Conservation (phyloP, 2,888 invertebrate species). For the Trachelus iudaicus region DNA sequence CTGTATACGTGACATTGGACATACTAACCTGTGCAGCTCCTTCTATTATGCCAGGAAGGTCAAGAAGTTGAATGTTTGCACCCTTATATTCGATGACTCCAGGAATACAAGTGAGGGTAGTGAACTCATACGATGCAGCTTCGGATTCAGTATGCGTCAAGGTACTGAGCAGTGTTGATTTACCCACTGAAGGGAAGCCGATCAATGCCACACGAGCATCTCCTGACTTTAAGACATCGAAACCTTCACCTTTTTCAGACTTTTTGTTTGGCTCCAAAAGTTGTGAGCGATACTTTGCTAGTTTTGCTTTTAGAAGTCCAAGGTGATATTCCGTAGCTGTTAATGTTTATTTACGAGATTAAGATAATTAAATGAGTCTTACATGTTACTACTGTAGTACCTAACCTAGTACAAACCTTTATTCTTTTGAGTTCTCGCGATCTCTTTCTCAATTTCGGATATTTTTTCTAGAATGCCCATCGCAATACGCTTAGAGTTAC, state of each 20-base stretch:
- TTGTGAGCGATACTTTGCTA: slow-evolving; percentile 95
- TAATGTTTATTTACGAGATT: slow-evolving; percentile 44
- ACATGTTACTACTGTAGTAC: slow-evolving; percentile 13
- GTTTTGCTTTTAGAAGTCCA: slow-evolving; percentile 95
- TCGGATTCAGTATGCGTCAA: slow-evolving; percentile 97
- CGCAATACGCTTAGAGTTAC: slow-evolving; percentile 2
- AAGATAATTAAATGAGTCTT: slow-evolving; percentile 1
- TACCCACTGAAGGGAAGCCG: slow-evolving; percentile 98
- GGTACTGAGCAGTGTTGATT: slow-evolving; percentile 96
- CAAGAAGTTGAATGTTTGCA: slow-evolving; percentile 97
- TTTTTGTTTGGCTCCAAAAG: slow-evolving; percentile 95
- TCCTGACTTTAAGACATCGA: slow-evolving; percentile 99
- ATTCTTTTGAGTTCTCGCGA: slow-evolving; percentile 98
- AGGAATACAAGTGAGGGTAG: slow-evolving; percentile 98
- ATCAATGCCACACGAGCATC: slow-evolving; percentile 98
- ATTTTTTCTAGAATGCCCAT: slow-evolving; percentile 99
- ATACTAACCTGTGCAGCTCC: slow-evolving; percentile 87
- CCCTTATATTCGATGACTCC: slow-evolving; percentile 99
- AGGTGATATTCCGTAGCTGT: slow-evolving; percentile 99
- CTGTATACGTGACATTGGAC: slow-evolving; percentile 2
- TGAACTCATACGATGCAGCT: slow-evolving; percentile 98
- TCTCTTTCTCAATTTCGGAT: slow-evolving; percentile 98
- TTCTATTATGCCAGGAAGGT: slow-evolving; percentile 99
- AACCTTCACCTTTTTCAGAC: slow-evolving; percentile 95
- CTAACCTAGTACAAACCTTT: slow-evolving; percentile 77